Evolutionary conservation across 2,888 invertebrate species (phyloP), one percentile per base, ranked within the genome.

Genomic region (Aleiodes leptofemur): DNA sequence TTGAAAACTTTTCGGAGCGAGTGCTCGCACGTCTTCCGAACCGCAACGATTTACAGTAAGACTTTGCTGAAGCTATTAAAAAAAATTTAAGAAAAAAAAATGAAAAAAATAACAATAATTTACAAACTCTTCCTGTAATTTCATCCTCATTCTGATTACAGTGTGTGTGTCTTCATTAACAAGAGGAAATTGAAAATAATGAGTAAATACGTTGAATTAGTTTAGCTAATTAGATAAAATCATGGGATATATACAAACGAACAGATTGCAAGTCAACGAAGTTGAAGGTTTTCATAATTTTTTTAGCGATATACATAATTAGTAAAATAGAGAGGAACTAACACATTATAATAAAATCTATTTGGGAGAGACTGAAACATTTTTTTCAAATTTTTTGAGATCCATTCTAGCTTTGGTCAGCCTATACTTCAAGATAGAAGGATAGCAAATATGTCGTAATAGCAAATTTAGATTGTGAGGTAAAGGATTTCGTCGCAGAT

Each of bases 11-110:
- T 79, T 76, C 79, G 78, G 73, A 75, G 79, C 77, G 73, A 75
- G 79, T 77, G 78, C 50, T 31, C 51, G 13, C 51, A 51, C 51
- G 31, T n/a, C 7, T 78, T 78, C 76, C 80, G 78, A 78, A 80
- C 76, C 78, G 79, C 78, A 74, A 78, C 79, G 74, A 73, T 73
- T 64, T 79, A 79, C 79, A 77, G 79, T 79, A 79, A 79, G 68
- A 73, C 66, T 34, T 6, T 34, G 34, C 34, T 75, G 66, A 8
- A 43, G 43, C 7, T 43, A 43, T 76, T 31, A 34, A 34, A 34
- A 6, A 34, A 68, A 70, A 55, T 38, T 57, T 16, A 43, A 51
- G 48, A 53, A 72, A 13, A 48, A 29, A 31, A 48, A 14, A 16
- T 14, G 16, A 64, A 7, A 72, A 34, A 13, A 38, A 8, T 13